These are phyloP conservation scores for Gortyna flavago DNA, from an alignment of 2,888 invertebrate species.

Conservation along the genomic window DNA sequence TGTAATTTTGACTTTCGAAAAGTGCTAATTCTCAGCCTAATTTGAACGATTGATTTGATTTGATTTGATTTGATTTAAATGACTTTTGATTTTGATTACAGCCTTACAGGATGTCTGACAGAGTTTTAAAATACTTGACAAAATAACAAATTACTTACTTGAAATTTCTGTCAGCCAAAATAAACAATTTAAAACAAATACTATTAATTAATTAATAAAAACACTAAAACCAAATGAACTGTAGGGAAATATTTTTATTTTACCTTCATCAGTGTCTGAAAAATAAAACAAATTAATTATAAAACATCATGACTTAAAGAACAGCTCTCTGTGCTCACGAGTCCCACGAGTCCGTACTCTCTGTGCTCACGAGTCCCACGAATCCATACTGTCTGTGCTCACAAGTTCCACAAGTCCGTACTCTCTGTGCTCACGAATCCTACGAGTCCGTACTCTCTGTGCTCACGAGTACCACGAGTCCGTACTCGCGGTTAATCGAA, in stretches of 20 bases:
- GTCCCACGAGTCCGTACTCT: too few relatives aligned
- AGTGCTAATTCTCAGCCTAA: too few relatives aligned
- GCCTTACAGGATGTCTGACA: constrained; percentile 59
- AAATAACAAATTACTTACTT: constrained; percentile 27
- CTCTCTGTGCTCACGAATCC: not conserved
- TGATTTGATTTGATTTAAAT: too few relatives aligned
- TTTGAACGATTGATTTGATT: too few relatives aligned
- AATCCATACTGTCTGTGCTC: not conserved
- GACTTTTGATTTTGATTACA: not conserved
- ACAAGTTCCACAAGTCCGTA: too few relatives aligned
- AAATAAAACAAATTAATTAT: constrained; percentile 7
- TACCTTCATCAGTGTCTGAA: constrained; percentile 57
- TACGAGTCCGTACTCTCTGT: too few relatives aligned
- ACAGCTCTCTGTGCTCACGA: not conserved
- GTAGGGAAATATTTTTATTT: not conserved
- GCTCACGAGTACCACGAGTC: too few relatives aligned
- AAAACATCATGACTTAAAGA: not conserved
- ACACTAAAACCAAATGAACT: not conserved
- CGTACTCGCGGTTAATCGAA: not conserved
- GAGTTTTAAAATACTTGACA: constrained; percentile 35
- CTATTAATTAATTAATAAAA: not conserved
- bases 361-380: too few relatives aligned
- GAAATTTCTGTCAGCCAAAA: constrained; percentile 40
- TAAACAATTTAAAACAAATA: not conserved
- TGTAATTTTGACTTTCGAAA: too few relatives aligned